Base-by-base conservation (phyloP, 2,888 invertebrate genomes). In the Dorcus hopei region DNA sequence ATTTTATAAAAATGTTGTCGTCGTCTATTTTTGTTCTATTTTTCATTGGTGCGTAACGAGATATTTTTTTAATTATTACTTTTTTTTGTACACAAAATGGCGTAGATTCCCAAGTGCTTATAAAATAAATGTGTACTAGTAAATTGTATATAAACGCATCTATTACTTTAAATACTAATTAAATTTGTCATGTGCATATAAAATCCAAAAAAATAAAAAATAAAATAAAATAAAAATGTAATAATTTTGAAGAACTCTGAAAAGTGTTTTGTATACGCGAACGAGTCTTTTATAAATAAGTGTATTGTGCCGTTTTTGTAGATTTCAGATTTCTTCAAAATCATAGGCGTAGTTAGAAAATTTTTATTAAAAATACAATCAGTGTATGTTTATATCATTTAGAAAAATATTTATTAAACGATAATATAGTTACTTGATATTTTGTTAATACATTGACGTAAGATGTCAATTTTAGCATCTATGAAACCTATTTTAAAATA, bases 101-200 rank as follows among this genome's bases (percentile, higher is more conserved):
- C 64, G 65, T 68, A 67, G 65, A 58, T 67, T 65, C 68, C 68
- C 68, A 68, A 68, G 68, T 68, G 68, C 68, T 68, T 68, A 65
- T 61, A 54, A 53, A 54, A 54, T 49, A 49, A 49, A 62, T 65
- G 63, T 63, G 64, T 66, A 68, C 62, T 65, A 65, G 64, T 59
- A 65, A 62, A 65, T 65, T 66, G 63, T 65, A 62, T 64, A 64
- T 66, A 66, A 58, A 64, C 60, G 61, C 53, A 48, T 55, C 52
- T 60, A 64, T 63, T 65, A 63, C 57, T 63, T 56, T 54, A 55
- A 60, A 55, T 61, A 61, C 53, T 54, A 57, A 61, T 63, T 61
- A 60, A 59, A 59, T 49, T 58, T 54, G 57, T 58, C 57, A 58
- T 58, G 57, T 58, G 52, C 57, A 58, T 58, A 58, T 57, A 57